Evolutionary conservation across 2,113 vertebrate species (phyloP).

Genomic region (Festucalex cinctus): DNA sequence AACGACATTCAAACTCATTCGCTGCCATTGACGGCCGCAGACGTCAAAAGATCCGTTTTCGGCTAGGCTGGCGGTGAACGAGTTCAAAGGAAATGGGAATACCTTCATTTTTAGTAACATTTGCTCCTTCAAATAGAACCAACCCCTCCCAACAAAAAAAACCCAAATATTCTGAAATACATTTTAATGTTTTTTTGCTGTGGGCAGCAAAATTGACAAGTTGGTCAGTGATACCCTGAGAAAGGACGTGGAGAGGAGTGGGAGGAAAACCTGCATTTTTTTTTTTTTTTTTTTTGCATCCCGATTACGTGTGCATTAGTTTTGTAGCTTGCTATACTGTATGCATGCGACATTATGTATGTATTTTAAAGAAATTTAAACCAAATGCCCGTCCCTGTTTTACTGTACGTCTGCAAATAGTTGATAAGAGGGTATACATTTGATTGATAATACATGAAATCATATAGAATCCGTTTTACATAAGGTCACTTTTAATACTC

Average conservation of each 20-base stretch:
- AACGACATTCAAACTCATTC: constrained; percentile 29
- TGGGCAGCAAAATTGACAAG: constrained; percentile 3
- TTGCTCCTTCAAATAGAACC: constrained; percentile 36
- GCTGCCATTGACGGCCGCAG: too few relatives aligned
- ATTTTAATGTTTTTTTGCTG: not conserved
- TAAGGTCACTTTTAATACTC: too few relatives aligned
- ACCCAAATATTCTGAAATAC: not conserved
- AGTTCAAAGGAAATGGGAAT: constrained; percentile 28
- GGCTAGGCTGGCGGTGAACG: too few relatives aligned
- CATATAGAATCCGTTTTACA: too few relatives aligned
- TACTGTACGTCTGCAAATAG: too few relatives aligned
- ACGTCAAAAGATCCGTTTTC: too few relatives aligned
- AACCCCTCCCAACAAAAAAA: not conserved
- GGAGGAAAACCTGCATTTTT: constrained; percentile 17
- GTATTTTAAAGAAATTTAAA: not conserved
- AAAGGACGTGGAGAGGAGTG: constrained; percentile 26
- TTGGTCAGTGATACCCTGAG: constrained; percentile 50
- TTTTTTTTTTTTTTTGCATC: constrained; percentile 22
- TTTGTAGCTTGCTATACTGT: constrained; percentile 2
- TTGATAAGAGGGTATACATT: too few relatives aligned
- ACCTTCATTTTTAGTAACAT: constrained; percentile 67
- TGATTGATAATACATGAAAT: too few relatives aligned
- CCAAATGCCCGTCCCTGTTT: too few relatives aligned
- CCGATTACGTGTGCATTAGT: constrained; percentile 8
- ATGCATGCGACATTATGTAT: not conserved